Percentiles rank a stretch among this genome's conserved stretches.
Conservation (phyloP, 2,888 invertebrate genomes). For the Villa cingulata region DNA sequence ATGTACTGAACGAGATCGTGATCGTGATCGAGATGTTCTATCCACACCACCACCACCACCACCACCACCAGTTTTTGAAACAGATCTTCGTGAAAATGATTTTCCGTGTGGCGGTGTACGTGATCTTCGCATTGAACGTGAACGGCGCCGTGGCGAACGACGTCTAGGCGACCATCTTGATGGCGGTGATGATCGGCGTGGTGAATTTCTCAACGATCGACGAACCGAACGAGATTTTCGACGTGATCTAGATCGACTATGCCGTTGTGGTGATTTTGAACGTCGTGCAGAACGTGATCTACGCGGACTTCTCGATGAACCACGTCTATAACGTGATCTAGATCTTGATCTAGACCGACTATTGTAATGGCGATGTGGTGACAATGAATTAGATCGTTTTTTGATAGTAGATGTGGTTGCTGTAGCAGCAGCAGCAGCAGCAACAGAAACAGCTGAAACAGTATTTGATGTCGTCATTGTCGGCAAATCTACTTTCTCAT, state of each 20-base stretch:
- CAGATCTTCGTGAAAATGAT: constrained; percentile 3
- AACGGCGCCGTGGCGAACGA: constrained; percentile 18
- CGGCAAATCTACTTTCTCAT: constrained; percentile 17
- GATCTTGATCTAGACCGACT: constrained; percentile 12
- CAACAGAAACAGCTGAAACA: no score
- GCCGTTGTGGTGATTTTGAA: constrained; percentile 4
- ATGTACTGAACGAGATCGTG: constrained; percentile 13
- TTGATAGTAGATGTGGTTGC: no score
- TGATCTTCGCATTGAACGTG: constrained; percentile 40
- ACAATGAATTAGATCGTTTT: no score
- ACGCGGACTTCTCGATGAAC: constrained; percentile 31
- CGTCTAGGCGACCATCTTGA: background rate
- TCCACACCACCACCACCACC: no score
- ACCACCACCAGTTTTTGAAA: no score
- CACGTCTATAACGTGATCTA: constrained; percentile 21
- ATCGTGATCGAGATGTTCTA: constrained; percentile 12
- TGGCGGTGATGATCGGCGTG: background rate
- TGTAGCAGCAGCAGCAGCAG: no score
- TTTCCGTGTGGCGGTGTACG: constrained; percentile 1
- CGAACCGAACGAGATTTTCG: constrained; percentile 13
- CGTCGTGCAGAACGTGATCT: constrained; percentile 40
- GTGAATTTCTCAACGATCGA: background rate
- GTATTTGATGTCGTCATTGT: constrained; percentile 11
- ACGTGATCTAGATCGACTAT: constrained; percentile 1
- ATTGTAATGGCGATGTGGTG: constrained; percentile 9